Conservation (phyloP, 1,140 invertebrate species). For the Drosophila gunungcola region DNA sequence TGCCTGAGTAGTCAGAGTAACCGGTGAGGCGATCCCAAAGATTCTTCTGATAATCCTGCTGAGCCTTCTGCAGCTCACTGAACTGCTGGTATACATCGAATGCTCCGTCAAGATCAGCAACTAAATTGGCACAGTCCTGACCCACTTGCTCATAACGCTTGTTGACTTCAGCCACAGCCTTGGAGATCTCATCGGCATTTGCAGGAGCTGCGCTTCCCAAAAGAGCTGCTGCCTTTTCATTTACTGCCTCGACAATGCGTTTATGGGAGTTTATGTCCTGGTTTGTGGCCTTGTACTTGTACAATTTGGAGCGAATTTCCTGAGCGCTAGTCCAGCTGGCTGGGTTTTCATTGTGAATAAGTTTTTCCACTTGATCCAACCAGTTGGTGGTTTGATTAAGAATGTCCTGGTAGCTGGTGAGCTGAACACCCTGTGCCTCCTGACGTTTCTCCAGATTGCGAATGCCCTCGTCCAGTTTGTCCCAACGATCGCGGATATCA, state of each 20-base stretch:
- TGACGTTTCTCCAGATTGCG: slow-evolving; percentile 92
- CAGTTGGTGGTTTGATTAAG: slow-evolving; percentile 93
- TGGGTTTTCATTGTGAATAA: slow-evolving; percentile 90
- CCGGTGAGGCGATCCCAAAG: slow-evolving; percentile 92
- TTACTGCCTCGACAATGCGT: slow-evolving; percentile 93
- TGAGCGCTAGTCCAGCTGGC: slow-evolving; percentile 90
- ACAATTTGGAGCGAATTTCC: slow-evolving; percentile 93
- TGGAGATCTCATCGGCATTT: slow-evolving; percentile 87
- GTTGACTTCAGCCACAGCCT: slow-evolving; percentile 89
- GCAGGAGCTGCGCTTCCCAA: slow-evolving; percentile 86
- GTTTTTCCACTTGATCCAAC: slow-evolving; percentile 94
- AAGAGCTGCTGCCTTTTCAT: slow-evolving; percentile 90
- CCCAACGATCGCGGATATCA: slow-evolving; percentile 92
- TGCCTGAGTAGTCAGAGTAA: slow-evolving; percentile 92
- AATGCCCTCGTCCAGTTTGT: slow-evolving; percentile 92
- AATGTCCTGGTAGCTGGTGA: slow-evolving; percentile 94
- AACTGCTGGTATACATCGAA: slow-evolving; percentile 93
- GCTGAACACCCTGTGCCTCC: slow-evolving; percentile 93
- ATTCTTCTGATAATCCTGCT: slow-evolving; percentile 94
- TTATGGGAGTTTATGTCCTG: slow-evolving; percentile 97
- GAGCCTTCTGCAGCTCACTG: slow-evolving; percentile 92
- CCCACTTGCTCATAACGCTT: slow-evolving; percentile 90
- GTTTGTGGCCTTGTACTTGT: slow-evolving; percentile 93
- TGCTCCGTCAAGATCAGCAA: slow-evolving; percentile 90
- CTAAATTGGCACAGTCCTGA: slow-evolving; percentile 87